Evolutionary conservation across 2,888 invertebrate genomes (phyloP).

Genomic region (Meiosimyza platycephala): DNA sequence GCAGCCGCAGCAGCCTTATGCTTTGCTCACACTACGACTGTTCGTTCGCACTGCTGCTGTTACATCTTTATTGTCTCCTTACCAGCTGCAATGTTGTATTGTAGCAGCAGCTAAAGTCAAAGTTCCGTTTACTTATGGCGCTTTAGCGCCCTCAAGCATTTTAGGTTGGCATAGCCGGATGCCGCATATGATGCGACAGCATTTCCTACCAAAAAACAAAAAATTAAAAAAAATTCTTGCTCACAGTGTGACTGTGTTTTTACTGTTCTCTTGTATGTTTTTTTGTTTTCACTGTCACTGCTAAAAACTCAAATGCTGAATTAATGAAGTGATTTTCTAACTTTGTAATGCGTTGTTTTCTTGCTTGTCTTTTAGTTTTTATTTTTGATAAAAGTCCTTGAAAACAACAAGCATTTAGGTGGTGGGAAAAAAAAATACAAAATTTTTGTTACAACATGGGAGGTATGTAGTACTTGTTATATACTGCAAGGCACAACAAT

Average conservation of each 20-base stretch:
- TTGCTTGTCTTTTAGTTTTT: conserved; percentile 32
- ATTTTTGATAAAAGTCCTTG: conserved; percentile 1
- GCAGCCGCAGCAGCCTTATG: conserved; percentile 12
- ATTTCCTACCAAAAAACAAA: conserved; percentile 33
- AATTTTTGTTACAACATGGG: too few relatives aligned
- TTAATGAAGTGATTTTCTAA: conserved; percentile 65
- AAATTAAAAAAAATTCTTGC: conserved; percentile 9
- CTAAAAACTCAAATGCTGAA: conserved; percentile 60
- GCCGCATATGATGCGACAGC: conserved; percentile 40
- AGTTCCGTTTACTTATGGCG: conserved; percentile 29
- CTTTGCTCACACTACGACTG: not conserved
- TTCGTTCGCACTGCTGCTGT: too few relatives aligned
- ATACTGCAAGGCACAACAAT: too few relatives aligned
- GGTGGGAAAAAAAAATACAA: not conserved
- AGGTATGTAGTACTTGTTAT: too few relatives aligned
- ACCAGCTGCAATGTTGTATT: conserved; percentile 1
- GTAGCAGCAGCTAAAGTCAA: conserved; percentile 19
- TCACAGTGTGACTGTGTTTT: conserved; percentile 6
- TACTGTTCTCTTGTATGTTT: conserved; percentile 10
- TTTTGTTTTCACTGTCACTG: conserved; percentile 38
- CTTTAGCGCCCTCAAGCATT: conserved; percentile 19
- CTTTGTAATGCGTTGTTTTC: conserved; percentile 46
- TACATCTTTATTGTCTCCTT: not conserved
- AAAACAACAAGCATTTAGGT: conserved; percentile 8
- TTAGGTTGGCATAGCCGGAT: conserved; percentile 23